These are phyloP conservation scores for Dolichomitus sp. DNA, from an alignment of 2,888 invertebrate genomes.

Conservation along the genomic window DNA sequence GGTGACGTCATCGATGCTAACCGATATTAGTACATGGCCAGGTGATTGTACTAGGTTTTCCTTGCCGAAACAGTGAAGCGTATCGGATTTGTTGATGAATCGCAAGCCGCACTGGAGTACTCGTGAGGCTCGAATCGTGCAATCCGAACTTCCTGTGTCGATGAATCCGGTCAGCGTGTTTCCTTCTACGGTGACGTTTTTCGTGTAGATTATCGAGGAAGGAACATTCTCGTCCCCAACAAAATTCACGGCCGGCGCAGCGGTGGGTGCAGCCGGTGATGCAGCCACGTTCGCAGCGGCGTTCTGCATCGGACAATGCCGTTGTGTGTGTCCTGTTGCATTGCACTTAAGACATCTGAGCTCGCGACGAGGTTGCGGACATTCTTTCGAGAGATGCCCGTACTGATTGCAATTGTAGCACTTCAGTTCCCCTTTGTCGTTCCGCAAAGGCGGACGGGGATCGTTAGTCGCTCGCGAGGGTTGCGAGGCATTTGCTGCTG, in stretches of 20 bases:
- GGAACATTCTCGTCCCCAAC: not conserved
- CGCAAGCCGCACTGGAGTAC: conserved; percentile 48
- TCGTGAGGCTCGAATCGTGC: conserved; percentile 65
- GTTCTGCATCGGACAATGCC: not conserved
- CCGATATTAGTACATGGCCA: conserved; percentile 15
- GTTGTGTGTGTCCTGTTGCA: conserved; percentile 22
- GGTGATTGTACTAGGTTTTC: conserved; percentile 4
- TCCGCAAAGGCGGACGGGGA: conserved; percentile 13
- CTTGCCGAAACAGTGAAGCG: conserved; percentile 32
- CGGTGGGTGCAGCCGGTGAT: not conserved
- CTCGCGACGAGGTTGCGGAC: conserved; percentile 33
- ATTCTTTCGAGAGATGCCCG: conserved; percentile 35
- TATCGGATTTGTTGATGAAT: conserved; percentile 10
- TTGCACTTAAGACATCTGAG: conserved; percentile 13
- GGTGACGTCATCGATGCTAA: conserved; percentile 43
- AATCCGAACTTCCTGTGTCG: conserved; percentile 72
- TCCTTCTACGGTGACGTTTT: conserved; percentile 14
- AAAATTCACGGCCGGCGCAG: not conserved
- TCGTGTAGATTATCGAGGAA: conserved; percentile 17
- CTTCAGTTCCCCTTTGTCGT: not conserved
- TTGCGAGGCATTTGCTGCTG: not conserved
- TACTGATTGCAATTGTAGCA: conserved; percentile 38
- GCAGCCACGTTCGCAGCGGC: not conserved
- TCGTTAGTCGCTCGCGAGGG: not conserved
- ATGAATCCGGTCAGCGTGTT: conserved; percentile 50